Evolutionary conservation across 2,113 vertebrate species (phyloP).

Genomic region (Hyla sarda): DNA sequence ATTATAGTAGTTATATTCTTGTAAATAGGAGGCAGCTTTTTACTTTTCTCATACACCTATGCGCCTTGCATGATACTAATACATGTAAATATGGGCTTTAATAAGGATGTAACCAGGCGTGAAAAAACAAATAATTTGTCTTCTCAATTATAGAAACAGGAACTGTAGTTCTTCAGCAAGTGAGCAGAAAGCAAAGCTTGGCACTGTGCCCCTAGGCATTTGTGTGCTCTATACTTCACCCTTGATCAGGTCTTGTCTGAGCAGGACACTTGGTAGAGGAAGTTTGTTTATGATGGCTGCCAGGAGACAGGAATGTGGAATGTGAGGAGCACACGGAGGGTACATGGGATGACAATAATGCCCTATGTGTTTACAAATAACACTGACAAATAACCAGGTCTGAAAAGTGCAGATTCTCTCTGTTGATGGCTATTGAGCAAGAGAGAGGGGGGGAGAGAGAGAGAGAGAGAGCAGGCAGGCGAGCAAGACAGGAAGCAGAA

Average conservation of each 20-base stretch:
- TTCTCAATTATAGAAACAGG: not conserved
- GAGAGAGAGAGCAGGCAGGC: no score
- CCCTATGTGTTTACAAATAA: not conserved
- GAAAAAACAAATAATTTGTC: not conserved
- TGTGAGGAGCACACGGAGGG: not conserved
- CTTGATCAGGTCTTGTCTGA: not conserved
- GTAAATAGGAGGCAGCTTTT: not conserved
- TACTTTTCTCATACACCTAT: not conserved
- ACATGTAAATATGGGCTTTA: not conserved
- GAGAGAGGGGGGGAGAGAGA: no score
- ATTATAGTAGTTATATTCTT: conserved; percentile 17
- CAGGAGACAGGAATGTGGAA: not conserved
- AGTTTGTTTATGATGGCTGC: not conserved
- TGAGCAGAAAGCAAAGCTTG: not conserved
- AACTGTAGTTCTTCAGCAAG: not conserved
- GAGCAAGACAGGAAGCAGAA: no score
- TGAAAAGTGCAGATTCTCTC: no score
- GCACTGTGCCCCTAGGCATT: not conserved
- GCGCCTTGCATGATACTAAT: not conserved
- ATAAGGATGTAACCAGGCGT: not conserved
- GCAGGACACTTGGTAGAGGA: not conserved
- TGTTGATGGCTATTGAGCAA: no score
- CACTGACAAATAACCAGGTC: no score
- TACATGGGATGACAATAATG: not conserved
- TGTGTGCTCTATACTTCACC: not conserved